These are phyloP conservation scores for Geodia barretti DNA, from an alignment of 37 sponge, comb jelly and placozoan species.

Conservation along the genomic window DNA sequence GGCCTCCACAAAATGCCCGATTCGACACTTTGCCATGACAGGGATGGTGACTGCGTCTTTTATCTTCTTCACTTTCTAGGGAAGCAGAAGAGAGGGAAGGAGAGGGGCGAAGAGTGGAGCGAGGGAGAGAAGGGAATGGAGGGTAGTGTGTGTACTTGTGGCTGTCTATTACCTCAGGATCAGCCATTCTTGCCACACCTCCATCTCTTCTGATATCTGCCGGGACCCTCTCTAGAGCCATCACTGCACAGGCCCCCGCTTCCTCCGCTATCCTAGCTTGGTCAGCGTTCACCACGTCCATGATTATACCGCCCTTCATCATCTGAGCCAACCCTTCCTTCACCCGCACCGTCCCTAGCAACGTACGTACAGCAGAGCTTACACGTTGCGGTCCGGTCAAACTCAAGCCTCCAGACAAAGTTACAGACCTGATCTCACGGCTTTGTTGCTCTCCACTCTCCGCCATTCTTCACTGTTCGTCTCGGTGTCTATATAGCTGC, in stretches of 20 bases:
- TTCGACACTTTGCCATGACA: constrained; percentile 88
- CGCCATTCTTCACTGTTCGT: too few relatives aligned
- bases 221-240: constrained; percentile 82
- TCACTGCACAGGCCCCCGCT: constrained; percentile 85
- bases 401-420: too few relatives aligned
- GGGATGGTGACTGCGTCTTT: constrained; percentile 77
- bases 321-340: constrained; percentile 82
- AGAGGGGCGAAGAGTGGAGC: neutral
- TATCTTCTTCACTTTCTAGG: constrained; percentile 55
- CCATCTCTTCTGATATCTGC: constrained; percentile 85
- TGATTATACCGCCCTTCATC: constrained; percentile 87
- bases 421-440: too few relatives aligned
- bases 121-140: neutral
- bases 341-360: constrained; percentile 48
- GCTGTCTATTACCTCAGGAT: constrained; percentile 59
- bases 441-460: too few relatives aligned
- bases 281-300: constrained; percentile 79
- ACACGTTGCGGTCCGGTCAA: too few relatives aligned
- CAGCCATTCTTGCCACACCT: constrained; percentile 80
- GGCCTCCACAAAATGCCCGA: constrained; percentile 89
- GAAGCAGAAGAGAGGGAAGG: neutral
- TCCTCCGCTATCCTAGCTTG: constrained; percentile 83
- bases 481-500: too few relatives aligned
- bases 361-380: neutral
- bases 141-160: neutral